Base-by-base conservation (phyloP, 1,140 invertebrate genomes). In the Lineus longissimus region DNA sequence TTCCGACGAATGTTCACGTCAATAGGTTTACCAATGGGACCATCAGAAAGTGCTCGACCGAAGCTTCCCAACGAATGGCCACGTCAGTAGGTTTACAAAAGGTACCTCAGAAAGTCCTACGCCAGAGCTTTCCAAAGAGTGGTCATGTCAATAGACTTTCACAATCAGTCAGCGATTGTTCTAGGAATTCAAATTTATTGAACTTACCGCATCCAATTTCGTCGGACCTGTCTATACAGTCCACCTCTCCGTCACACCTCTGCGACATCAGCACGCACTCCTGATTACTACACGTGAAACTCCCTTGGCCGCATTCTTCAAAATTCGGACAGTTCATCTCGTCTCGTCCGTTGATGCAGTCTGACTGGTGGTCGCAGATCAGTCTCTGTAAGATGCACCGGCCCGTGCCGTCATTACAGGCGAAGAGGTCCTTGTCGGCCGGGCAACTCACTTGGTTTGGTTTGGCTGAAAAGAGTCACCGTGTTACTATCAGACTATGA, bases 291-390 rank as follows among this genome's bases (percentile, higher is more conserved):
- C 47, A 51, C 4, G n/a, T 51, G 25, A 51, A 51, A 4, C 4
- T 6, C 6, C n/a, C 47, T 9, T 6, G 19, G 9, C n/a, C 9
- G 25, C 47, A 51, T 9, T 51, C n/a, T 27, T 51, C 47, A 51
- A 51, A 51, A 6, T 51, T 4, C n/a, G 25, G 19, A 51, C 84
- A 85, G 23, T 73, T 68, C 13, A 55, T n/a, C 67, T 85, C 84
- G 63, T 85, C 84, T 30, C 82, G 78, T 4, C 82, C 82, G 30
- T 79, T 59, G 7, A 81, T 61, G 70, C 84, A 85, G 66, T 85
- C 83, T 2, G 62, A 60, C 30, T 76, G 70, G 61, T 70, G 70
- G 67, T 85, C 80, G 65, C 84, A 85, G 1, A 63, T 33, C 1
- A 75, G 45, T 0, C 45, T 57, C 0, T 55, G 56, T 0, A 78